These are phyloP conservation scores for Aphodius granarius DNA, from an alignment of 2,888 invertebrate species.

Conservation along the genomic window DNA sequence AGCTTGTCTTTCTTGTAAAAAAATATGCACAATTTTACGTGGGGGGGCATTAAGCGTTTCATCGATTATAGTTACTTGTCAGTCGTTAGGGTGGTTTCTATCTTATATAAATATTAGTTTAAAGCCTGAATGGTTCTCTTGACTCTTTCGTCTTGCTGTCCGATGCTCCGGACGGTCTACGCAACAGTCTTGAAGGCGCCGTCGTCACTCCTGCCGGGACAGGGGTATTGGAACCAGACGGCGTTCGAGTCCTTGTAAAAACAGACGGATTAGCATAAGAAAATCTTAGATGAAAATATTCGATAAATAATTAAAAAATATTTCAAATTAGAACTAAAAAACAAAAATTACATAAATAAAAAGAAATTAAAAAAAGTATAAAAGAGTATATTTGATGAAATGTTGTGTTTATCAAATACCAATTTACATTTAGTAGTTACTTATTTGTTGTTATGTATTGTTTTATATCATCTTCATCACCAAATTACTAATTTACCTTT, in stretches of 20 bases:
- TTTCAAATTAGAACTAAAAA: too few species aligned
- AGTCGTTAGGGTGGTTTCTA: slow-evolving; percentile 7
- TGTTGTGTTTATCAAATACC: too few species aligned
- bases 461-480: too few species aligned
- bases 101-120: slow-evolving; percentile 42
- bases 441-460: too few species aligned
- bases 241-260: slow-evolving; percentile 68
- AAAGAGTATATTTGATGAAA: too few species aligned
- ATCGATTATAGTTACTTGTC: slow-evolving; percentile 2
- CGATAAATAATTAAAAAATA: slow-evolving; percentile 1
- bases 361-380: slow-evolving; percentile 8
- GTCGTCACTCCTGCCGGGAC: slow-evolving; percentile 66
- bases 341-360: too few species aligned
- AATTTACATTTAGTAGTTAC: too few species aligned
- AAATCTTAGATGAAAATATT: neutral
- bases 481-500: too few species aligned
- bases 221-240: slow-evolving; percentile 75
- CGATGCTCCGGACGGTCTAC: slow-evolving; percentile 71
- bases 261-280: neutral
- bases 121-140: slow-evolving; percentile 76
- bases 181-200: slow-evolving; percentile 64
- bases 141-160: slow-evolving; percentile 58
- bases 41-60: slow-evolving; percentile 38
- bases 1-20: slow-evolving; percentile 36
- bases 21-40: slow-evolving; percentile 50